Evolutionary conservation across 92 coral and sea anemone species (phyloP).

Genomic region (Epizoanthus scotinus): DNA sequence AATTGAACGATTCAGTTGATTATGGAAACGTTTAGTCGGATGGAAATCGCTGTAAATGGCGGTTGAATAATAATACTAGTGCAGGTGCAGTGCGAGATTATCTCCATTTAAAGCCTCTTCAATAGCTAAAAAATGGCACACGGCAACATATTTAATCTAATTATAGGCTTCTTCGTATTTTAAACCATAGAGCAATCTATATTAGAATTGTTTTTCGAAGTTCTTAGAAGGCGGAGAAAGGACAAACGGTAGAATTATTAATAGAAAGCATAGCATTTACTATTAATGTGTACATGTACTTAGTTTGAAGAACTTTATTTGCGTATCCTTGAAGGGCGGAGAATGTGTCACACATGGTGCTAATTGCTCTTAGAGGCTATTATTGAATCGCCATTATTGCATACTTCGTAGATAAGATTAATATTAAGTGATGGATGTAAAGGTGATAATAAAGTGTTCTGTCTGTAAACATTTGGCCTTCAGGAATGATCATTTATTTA

Average conservation of each 20-base stretch:
- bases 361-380: conserved; percentile 16
- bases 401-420: conserved; percentile 2
- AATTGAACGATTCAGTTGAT: conserved; percentile 12
- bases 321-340: background rate
- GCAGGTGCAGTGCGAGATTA: conserved; percentile 10
- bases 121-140: background rate
- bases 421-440: conserved; percentile 14
- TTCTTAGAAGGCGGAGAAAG: background rate
- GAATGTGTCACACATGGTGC: background rate
- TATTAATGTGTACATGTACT: conserved; percentile 20
- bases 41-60: conserved; percentile 21
- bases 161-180: background rate
- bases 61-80: background rate
- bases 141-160: background rate
- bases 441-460: background rate
- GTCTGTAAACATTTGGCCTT: background rate
- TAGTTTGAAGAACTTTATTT: conserved; percentile 18
- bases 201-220: background rate
- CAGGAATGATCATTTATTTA: conserved; percentile 2
- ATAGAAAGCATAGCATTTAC: background rate
- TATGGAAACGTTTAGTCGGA: conserved; percentile 7
- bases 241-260: background rate
- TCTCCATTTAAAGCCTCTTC: background rate
- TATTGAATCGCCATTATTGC: conserved; percentile 13
- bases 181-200: background rate